Conservation (phyloP, 2,797 vertebrate genomes). For the Morus bassanus region DNA sequence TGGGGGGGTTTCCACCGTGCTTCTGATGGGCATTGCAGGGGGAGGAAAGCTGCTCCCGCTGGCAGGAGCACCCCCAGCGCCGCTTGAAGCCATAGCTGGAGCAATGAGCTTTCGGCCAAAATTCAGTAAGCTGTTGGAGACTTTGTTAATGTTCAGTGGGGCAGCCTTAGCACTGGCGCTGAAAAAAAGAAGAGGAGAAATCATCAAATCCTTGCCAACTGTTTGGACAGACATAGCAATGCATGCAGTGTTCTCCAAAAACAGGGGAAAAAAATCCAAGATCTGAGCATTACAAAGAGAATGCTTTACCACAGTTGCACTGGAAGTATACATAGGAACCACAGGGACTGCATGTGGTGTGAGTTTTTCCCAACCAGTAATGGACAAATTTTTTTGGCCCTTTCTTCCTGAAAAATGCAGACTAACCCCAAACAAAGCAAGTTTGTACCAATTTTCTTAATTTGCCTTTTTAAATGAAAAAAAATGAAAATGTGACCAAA, state of each 20-base stretch:
- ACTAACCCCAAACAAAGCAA: not conserved
- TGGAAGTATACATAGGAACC: not conserved
- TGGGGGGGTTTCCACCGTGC: constrained; percentile 22
- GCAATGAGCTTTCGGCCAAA: constrained; percentile 95
- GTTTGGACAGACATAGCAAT: not conserved
- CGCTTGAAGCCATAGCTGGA: constrained; percentile 81
- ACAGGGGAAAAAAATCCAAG: not conserved
- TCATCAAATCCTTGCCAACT: not conserved
- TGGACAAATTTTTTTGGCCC: not conserved
- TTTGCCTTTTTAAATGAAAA: not conserved
- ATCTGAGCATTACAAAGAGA: not conserved
- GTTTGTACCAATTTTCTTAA: not conserved
- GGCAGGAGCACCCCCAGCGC: constrained; percentile 68
- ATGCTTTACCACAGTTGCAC: not conserved
- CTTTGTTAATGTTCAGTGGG: constrained; percentile 96
- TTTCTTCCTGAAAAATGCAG: not conserved
- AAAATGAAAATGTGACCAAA: not conserved
- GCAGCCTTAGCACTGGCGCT: constrained; percentile 79
- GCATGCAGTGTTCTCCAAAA: not conserved
- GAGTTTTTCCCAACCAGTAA: not conserved
- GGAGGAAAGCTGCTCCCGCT: constrained; percentile 69
- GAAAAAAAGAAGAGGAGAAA: constrained; percentile 5
- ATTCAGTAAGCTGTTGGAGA: constrained; percentile 93
- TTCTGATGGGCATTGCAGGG: constrained; percentile 27
- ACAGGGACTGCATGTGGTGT: not conserved